Percentiles rank a stretch among this genome's conserved stretches.
phyloP scores from a whole-genome alignment of 2,113 vertebrate genomes.

The Oriolus oriolus region DNA sequence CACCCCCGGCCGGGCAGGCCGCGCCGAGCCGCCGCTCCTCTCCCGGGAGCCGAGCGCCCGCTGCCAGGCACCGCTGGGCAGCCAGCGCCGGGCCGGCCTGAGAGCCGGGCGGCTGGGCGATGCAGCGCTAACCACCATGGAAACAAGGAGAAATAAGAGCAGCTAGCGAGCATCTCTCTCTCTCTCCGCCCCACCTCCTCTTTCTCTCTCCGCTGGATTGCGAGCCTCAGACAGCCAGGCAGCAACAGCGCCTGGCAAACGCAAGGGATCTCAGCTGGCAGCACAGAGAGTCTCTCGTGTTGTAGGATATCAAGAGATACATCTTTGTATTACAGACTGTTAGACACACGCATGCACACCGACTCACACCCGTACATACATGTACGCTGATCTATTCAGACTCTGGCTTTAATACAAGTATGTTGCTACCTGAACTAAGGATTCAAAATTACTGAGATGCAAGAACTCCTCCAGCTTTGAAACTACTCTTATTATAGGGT shows the following conservation, averaged over 20 bases:
- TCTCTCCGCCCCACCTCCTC: fast-evolving
- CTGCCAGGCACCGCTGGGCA: constrained; percentile 84
- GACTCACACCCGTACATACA: not conserved
- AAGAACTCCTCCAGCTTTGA: constrained; percentile 42
- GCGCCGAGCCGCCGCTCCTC: constrained; percentile 75
- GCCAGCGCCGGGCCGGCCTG: constrained; percentile 85
- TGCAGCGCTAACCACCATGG: constrained; percentile 81
- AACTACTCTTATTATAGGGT: constrained; percentile 64
- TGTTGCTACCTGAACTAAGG: constrained; percentile 63
- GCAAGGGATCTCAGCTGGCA: constrained; percentile 61
- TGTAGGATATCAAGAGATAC: constrained; percentile 56
- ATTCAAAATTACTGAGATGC: constrained; percentile 39
- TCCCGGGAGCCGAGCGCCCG: constrained; percentile 76
- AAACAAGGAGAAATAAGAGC: constrained; percentile 68
- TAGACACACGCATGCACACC: not conserved
- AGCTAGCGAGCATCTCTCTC: constrained; percentile 54
- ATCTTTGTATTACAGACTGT: not conserved
- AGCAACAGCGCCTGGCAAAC: constrained; percentile 59
- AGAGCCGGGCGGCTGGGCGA: constrained; percentile 77
- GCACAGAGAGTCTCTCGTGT: constrained; percentile 29
- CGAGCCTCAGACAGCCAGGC: constrained; percentile 43
- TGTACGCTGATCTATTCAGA: not conserved
- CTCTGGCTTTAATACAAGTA: constrained; percentile 50
- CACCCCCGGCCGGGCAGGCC: no score
- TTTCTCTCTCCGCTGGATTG: constrained; percentile 64